Conservation (phyloP, 1,140 invertebrate genomes). For the Cecropterus lyciades region DNA sequence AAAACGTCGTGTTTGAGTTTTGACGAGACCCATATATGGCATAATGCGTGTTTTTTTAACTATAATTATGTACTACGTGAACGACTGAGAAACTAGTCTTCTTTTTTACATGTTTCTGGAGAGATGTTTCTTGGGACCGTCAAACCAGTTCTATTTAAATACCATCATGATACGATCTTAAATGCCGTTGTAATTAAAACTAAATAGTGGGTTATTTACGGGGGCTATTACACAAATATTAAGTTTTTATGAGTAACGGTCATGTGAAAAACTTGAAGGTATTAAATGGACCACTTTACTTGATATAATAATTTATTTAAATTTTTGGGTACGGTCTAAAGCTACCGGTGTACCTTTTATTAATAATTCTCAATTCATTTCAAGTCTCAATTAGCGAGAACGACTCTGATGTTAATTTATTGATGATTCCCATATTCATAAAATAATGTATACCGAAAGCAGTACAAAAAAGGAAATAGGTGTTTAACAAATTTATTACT, state of each 20-base stretch:
- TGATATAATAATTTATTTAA: background rate
- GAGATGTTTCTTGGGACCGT: background rate
- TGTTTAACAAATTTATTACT: too few relatives aligned
- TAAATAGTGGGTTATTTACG: constrained; percentile 9
- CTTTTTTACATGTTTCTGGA: background rate
- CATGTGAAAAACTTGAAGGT: background rate
- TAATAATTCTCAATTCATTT: background rate
- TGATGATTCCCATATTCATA: background rate
- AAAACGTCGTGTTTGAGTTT: too few relatives aligned
- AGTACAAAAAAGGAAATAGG: too few relatives aligned
- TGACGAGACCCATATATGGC: too few relatives aligned
- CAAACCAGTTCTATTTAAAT: constrained; percentile 12
- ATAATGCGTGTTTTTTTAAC: too few relatives aligned
- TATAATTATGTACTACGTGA: too few relatives aligned
- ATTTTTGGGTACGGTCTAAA: background rate
- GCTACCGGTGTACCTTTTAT: background rate
- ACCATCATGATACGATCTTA: background rate
- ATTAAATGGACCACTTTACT: too few relatives aligned
- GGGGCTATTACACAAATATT: background rate
- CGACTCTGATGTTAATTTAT: background rate
- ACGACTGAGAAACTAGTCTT: background rate
- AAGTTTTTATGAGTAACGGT: background rate
- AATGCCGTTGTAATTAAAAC: constrained; percentile 3
- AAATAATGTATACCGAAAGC: too few relatives aligned
- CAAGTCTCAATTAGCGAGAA: background rate